phyloP scores from a whole-genome alignment of 1,140 invertebrate genomes.

The Calliphora vicina region DNA sequence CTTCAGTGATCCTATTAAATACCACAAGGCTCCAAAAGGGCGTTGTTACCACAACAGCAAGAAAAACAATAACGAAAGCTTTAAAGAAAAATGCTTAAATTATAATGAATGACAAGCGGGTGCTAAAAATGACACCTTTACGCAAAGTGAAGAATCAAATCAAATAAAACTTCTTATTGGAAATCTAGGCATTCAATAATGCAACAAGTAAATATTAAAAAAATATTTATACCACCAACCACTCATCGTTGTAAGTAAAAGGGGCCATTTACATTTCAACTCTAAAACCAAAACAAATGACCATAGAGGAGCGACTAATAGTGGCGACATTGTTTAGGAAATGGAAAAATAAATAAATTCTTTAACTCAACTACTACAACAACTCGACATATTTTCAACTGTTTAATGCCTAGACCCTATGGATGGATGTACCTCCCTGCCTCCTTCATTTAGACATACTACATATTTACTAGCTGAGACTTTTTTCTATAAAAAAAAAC shows the following conservation, averaged over 20 bases:
- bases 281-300: not conserved
- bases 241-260: not conserved
- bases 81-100: not conserved
- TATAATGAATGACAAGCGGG: constrained; percentile 25
- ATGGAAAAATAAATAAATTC: not conserved
- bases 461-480: too few species aligned
- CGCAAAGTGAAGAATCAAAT: constrained; percentile 35
- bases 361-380: not conserved
- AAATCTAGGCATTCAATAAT: not conserved
- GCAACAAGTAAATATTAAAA: not conserved
- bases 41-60: not conserved
- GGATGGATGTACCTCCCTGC: too few species aligned
- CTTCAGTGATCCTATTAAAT: not conserved
- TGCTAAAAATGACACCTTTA: constrained; percentile 36
- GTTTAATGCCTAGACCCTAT: too few species aligned
- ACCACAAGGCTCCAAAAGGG: not conserved
- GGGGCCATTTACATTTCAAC: constrained; percentile 3
- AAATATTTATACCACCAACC: not conserved
- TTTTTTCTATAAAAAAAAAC: too few species aligned
- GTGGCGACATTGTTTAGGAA: not conserved
- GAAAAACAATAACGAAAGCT: not conserved
- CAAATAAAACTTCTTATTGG: not conserved
- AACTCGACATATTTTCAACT: too few species aligned
- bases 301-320: not conserved
- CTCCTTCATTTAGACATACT: too few species aligned